Base-by-base conservation (phyloP, 2,797 vertebrate species). In the Pangasius larnaudii region DNA sequence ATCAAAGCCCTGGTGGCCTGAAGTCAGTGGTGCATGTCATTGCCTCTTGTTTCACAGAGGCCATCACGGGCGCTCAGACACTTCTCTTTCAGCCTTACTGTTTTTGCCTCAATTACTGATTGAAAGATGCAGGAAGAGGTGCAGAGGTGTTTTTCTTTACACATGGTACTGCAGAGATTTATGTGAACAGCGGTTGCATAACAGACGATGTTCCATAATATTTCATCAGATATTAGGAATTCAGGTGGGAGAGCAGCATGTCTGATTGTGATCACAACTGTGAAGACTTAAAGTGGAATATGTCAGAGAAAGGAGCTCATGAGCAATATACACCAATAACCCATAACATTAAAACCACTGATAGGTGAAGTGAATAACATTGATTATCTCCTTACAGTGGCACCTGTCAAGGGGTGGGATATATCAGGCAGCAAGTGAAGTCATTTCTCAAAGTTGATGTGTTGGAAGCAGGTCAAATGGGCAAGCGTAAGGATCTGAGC, bases 21-120 rank as follows among this genome's bases (percentile, higher is more conserved):
- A 75, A 88, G 80, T 65, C 87, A 89, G 79, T 88, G 83, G 85
- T 88, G 88, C 87, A 42, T 86, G 78, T 88, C 89, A 91, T 89
- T 86, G 74, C 84, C 71, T 86, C 67, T 87, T 89, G 83, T 89
- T 87, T 87, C 51, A 46, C 36, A 1, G 39, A 67, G 61, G 42
- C 81, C 61, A 84, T 84, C 81, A 84, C 1, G 0, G 58, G 46
- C 27, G 24, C 67, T 84, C 65, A 61, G 67, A 89, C 18, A 36
- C 72, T 67, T 87, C 30, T 86, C 33, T 87, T 80, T 61, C 78
- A 75, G 4, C 36, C 77, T 83, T 59, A 42, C 51, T 18, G 58
- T 81, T 86, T 85, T 85, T 67, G 71, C 82, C 74, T 87, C 63
- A 30, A 72, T 86, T 87, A 22, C 84, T 74, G 67, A 63, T 86